Evolutionary conservation across 2,797 vertebrate genomes (phyloP), one percentile per base, ranked within the genome.

Genomic region (Lutjanus argentimaculatus): DNA sequence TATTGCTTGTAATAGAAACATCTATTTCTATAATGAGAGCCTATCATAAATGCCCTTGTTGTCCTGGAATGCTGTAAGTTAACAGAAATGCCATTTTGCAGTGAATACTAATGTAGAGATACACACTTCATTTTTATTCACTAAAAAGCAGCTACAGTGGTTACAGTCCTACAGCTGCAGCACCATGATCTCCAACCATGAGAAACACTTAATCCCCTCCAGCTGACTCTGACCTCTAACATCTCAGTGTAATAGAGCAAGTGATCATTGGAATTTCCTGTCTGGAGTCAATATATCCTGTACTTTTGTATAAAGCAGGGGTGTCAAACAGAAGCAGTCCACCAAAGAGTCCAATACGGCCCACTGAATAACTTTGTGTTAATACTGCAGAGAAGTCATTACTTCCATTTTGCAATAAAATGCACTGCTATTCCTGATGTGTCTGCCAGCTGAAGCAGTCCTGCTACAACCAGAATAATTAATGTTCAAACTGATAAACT

Each of bases 1-100:
- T 65, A 85, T 66, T 67, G 72, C 71, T 69, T 67, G 21, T 52
- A 76, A 73, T 46, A 63, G 67, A 87, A 85, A 76, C 72, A 88
- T 88, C 57, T 57, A 88, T 86, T 69, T 71, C 36, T 43, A 83
- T 70, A 62, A 88, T 25, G 19, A n/a, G 58, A 72, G 46, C 53
- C 48, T 9, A 61, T 83, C 53, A 75, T 58, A 45, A 67, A 65
- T 19, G 56, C 25, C 68, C 75, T 82, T 77, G 43, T 71, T 74
- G 75, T 82, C 67, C 70, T 53, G 49, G 1, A 61, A 16, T 15
- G 42, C 64, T 75, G 61, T 64, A 56, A 56, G 49, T 64, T 79
- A 69, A 62, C 36, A 72, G 2, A 70, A 68, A 3, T 77, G 30
- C 58, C 14, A 10, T 56, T 74, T 61, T 53, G 57, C 15, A 62